phyloP scores from a whole-genome alignment of 2,797 vertebrate genomes.

The Propithecus deckenii region DNA sequence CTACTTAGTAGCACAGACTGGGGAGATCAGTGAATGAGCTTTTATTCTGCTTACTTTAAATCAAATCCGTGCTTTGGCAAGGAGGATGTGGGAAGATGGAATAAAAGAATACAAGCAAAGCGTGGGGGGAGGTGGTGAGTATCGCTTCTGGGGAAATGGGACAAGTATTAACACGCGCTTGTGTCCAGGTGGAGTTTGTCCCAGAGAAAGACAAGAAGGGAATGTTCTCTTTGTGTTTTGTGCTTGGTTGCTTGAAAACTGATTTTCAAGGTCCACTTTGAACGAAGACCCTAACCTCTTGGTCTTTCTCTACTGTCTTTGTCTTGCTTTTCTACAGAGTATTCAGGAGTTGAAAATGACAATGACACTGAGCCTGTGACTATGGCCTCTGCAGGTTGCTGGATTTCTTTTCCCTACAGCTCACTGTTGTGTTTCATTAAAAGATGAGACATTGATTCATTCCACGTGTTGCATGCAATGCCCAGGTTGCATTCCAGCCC shows the following conservation, averaged over 20 bases:
- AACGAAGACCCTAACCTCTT: conserved; percentile 68
- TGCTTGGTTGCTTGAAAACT: background rate
- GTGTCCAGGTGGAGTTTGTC: background rate
- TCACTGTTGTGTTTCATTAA: conserved; percentile 74
- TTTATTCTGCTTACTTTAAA: background rate
- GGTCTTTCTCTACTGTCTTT: conserved; percentile 87
- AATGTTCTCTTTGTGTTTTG: background rate
- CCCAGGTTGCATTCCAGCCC: conserved; percentile 73
- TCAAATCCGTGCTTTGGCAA: background rate
- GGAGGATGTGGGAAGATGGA: background rate
- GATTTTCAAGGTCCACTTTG: background rate
- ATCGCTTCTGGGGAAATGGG: background rate
- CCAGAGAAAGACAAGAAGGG: background rate
- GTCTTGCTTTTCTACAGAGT: conserved; percentile 94
- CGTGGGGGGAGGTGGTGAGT: background rate
- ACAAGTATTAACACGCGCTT: rapidly evolving
- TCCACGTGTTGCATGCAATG: conserved; percentile 83
- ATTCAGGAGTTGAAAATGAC: conserved; percentile 97
- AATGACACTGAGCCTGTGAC: conserved; percentile 95
- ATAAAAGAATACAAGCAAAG: background rate
- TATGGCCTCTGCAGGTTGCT: conserved; percentile 95
- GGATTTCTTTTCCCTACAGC: conserved; percentile 86
- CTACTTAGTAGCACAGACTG: rapidly evolving
- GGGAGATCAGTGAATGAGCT: background rate
- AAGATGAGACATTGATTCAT: conserved; percentile 81